Evolutionary conservation across 2,888 invertebrate species (phyloP).

Genomic region (Selenia dentaria): DNA sequence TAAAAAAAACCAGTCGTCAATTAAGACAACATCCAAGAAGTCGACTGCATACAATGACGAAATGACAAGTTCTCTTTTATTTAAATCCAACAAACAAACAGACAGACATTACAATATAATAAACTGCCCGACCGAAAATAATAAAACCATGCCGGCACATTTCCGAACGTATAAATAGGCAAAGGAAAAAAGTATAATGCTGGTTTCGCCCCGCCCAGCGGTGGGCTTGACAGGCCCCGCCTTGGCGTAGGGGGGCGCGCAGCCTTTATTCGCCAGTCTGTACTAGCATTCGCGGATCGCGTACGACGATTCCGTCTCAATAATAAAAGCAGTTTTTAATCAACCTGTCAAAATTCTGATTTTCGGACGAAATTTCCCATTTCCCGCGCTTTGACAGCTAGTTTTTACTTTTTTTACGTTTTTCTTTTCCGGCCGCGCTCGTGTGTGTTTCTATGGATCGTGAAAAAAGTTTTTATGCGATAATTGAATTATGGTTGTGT

Average conservation of each 20-base stretch:
- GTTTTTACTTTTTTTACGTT: constrained; percentile 8
- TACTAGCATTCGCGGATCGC: constrained; percentile 66
- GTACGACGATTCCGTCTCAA: constrained; percentile 48
- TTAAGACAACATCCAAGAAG: constrained; percentile 55
- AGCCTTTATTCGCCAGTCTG: constrained; percentile 67
- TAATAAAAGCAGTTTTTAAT: constrained; percentile 24
- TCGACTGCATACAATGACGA: constrained; percentile 55
- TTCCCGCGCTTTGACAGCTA: constrained; percentile 23
- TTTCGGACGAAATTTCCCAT: constrained; percentile 9
- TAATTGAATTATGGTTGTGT: constrained; percentile 18
- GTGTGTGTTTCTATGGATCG: constrained; percentile 18
- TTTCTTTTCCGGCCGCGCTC: constrained; percentile 3
- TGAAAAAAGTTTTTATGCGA: constrained; percentile 16
- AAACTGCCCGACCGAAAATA: constrained; percentile 61
- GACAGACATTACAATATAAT: constrained; percentile 74
- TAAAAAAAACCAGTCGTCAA: constrained; percentile 34
- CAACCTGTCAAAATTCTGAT: constrained; percentile 9
- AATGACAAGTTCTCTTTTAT: constrained; percentile 53
- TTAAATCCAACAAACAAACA: constrained; percentile 65
- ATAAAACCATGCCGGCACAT: constrained; percentile 52
- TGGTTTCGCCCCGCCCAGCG: constrained; percentile 51
- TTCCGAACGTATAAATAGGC: constrained; percentile 58
- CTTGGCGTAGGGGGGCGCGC: constrained; percentile 47
- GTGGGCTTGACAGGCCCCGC: constrained; percentile 58
- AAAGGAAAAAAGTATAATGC: constrained; percentile 50